These are phyloP conservation scores for Sphaerodactylus townsendi DNA, from an alignment of 2,113 vertebrate species.

Conservation along the genomic window DNA sequence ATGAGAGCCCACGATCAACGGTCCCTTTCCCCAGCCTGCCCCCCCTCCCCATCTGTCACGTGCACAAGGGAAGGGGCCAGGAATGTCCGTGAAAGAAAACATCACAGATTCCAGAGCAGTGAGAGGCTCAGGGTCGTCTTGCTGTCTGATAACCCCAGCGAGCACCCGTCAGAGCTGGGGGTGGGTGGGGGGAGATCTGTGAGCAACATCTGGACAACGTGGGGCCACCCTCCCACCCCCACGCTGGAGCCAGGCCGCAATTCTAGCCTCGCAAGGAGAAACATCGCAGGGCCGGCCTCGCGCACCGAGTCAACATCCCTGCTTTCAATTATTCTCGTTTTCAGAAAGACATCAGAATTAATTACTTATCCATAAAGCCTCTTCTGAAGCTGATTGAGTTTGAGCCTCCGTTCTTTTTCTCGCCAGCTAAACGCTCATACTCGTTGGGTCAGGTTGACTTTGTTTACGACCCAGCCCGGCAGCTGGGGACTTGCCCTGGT, in stretches of 20 bases:
- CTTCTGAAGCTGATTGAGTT: conserved; percentile 85
- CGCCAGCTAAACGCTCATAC: conserved; percentile 77
- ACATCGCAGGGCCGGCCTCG: conserved; percentile 85
- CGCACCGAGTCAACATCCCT: conserved; percentile 88
- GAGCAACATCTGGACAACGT: conserved; percentile 87
- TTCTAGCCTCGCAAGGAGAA: conserved; percentile 92
- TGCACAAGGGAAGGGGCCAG: conserved; percentile 61
- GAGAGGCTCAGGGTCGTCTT: conserved; percentile 86
- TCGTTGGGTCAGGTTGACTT: conserved; percentile 78
- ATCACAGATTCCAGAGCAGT: conserved; percentile 83
- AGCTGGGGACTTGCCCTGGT: conserved; percentile 68
- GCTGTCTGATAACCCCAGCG: conserved; percentile 94
- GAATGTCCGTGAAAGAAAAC: conserved; percentile 87
- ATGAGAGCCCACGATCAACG: too few relatives aligned
- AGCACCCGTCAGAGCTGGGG: conserved; percentile 87
- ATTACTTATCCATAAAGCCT: conserved; percentile 88
- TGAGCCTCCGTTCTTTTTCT: conserved; percentile 73
- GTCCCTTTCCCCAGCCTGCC: too few relatives aligned
- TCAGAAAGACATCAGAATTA: conserved; percentile 91
- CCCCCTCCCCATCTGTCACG: conserved; percentile 63
- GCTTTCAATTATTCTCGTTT: conserved; percentile 95
- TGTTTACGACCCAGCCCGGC: conserved; percentile 77
- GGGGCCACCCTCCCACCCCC: conserved; percentile 79
- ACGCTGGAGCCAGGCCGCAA: conserved; percentile 91
- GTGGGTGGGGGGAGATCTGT: conserved; percentile 86